Evolutionary conservation across 2,113 vertebrate species (phyloP).

Genomic region (Phalacrocorax pelagicus): DNA sequence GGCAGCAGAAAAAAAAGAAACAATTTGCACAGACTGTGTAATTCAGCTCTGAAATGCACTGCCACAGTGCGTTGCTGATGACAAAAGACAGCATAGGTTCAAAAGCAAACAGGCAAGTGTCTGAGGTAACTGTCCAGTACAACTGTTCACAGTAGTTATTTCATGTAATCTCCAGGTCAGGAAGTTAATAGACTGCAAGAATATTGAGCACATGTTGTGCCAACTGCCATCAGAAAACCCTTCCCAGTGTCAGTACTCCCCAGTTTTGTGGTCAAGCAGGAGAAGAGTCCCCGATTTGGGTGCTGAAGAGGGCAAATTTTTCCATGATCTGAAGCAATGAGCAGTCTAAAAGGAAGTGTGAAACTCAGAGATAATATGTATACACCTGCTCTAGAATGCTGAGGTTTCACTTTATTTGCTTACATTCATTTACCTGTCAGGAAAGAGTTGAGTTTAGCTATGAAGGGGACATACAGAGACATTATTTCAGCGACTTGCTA

Average conservation of each 20-base stretch:
- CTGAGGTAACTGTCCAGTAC: background rate
- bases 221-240: background rate
- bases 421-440: conserved; percentile 21
- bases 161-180: background rate
- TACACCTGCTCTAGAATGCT: background rate
- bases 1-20: background rate
- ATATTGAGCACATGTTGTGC: background rate
- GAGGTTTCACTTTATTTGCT: background rate
- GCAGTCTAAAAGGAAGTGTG: background rate
- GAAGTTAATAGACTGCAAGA: background rate
- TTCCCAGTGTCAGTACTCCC: background rate
- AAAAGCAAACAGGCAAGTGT: background rate
- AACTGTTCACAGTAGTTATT: background rate
- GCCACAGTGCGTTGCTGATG: background rate
- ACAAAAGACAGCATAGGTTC: background rate
- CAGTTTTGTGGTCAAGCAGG: background rate
- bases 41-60: background rate
- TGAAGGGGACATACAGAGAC: background rate
- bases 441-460: background rate
- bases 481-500: background rate
- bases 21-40: background rate
- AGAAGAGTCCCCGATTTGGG: background rate
- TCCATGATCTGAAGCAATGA: background rate
- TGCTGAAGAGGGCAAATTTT: background rate
- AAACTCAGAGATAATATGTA: background rate